A percentile compares a stretch with the other conserved stretches of the same genome.
phyloP scores from a whole-genome alignment of 2,888 invertebrate genomes.

The Branchipolynoe longqiensis region DNA sequence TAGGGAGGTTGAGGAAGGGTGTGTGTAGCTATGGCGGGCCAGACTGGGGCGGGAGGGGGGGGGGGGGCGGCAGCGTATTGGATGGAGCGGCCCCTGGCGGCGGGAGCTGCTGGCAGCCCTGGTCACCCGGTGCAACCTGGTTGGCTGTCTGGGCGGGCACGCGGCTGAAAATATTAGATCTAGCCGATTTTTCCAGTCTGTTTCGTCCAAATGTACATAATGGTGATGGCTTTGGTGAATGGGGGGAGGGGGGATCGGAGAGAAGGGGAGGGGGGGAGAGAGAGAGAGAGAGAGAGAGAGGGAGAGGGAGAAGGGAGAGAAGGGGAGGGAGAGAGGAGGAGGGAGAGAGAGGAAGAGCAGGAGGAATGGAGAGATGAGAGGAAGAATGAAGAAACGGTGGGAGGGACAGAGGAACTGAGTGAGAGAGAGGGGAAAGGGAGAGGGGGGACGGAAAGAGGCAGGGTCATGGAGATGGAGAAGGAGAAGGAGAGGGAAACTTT shows the following conservation, averaged over 20 bases:
- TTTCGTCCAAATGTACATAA: conserved; percentile 53
- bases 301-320: not conserved
- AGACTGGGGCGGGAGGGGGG: too few species aligned
- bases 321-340: not conserved
- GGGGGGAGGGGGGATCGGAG: too few species aligned
- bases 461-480: too few species aligned
- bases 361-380: not conserved
- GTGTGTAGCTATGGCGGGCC: not conserved
- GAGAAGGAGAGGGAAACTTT: too few species aligned
- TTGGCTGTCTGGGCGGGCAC: conserved; percentile 27
- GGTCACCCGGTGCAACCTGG: conserved; percentile 9
- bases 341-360: not conserved
- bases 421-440: too few species aligned
- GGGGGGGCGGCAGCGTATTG: too few species aligned
- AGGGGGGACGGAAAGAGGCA: too few species aligned
- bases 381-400: too few species aligned
- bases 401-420: too few species aligned
- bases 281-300: not conserved
- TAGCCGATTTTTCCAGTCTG: conserved; percentile 46
- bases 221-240: conserved; percentile 4
- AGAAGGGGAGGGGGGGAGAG: not conserved
- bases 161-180: conserved; percentile 40
- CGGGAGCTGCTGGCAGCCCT: not conserved
- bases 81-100: not conserved
- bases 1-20: not conserved